These are phyloP conservation scores for Crotalus horridus DNA, from an alignment of 2,113 vertebrate species.

Conservation along the genomic window DNA sequence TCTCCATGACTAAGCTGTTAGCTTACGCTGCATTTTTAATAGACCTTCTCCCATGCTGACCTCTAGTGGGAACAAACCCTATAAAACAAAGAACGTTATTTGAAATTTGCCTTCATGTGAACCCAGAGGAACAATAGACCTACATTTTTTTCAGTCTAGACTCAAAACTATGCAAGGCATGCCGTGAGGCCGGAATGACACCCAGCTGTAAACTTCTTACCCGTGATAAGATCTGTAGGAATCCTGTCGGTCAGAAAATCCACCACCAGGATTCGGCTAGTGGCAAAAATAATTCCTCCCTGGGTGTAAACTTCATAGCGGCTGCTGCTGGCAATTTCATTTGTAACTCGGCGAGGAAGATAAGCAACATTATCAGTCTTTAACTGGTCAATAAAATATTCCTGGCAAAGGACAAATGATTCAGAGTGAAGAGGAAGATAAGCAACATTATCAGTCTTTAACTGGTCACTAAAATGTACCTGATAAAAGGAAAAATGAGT, in stretches of 20 bases:
- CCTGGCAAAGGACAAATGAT: constrained; percentile 65
- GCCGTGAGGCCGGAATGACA: not conserved
- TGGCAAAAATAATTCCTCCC: constrained; percentile 93
- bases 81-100: not conserved
- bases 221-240: constrained; percentile 89
- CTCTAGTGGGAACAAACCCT: constrained; percentile 53
- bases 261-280: constrained; percentile 94
- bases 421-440: not conserved
- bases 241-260: constrained; percentile 94
- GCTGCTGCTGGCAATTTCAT: constrained; percentile 80
- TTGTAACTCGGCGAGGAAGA: constrained; percentile 87
- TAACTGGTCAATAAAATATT: constrained; percentile 90
- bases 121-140: not conserved
- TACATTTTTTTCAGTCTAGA: not conserved
- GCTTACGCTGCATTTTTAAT: not conserved
- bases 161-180: not conserved
- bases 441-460: not conserved
- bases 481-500: not conserved
- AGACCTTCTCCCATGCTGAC: constrained; percentile 41
- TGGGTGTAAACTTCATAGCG: constrained; percentile 88
- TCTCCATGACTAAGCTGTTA: not conserved
- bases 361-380: constrained; percentile 83
- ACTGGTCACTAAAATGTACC: not conserved
- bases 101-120: not conserved
- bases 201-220: constrained; percentile 65